Conservation (phyloP, 2,888 invertebrate genomes). For the Notocelia uddmanniana region DNA sequence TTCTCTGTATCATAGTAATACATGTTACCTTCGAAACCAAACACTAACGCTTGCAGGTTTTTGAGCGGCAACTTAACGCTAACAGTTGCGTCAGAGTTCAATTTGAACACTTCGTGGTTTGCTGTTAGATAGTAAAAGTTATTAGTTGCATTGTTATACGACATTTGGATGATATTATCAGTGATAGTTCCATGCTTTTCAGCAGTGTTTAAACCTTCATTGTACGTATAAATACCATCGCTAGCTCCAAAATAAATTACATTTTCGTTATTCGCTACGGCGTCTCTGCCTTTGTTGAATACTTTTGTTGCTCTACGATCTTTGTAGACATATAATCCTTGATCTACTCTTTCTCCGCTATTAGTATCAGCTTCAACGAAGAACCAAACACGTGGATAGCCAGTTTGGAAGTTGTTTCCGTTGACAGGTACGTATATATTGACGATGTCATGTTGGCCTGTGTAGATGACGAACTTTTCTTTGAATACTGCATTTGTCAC, state of each 20-base stretch:
- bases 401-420: background rate
- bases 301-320: constrained; percentile 8
- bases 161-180: constrained; percentile 15
- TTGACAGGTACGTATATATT: constrained; percentile 24
- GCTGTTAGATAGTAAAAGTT: constrained; percentile 24
- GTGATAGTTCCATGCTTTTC: constrained; percentile 17
- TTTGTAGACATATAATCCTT: constrained; percentile 25
- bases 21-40: constrained; percentile 19
- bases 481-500: constrained; percentile 7
- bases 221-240: constrained; percentile 29
- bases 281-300: constrained; percentile 27
- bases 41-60: constrained; percentile 3
- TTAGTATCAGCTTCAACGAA: constrained; percentile 25
- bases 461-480: constrained; percentile 6
- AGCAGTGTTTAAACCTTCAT: constrained; percentile 10
- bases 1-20: constrained; percentile 20
- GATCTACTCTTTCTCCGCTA: background rate
- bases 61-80: background rate
- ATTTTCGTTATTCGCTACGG: constrained; percentile 3
- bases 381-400: background rate
- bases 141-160: constrained; percentile 6
- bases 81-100: background rate
- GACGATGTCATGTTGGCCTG: constrained; percentile 25
- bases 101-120: constrained; percentile 8
- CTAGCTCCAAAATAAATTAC: constrained; percentile 16